Percentiles rank a stretch among this genome's conserved stretches.
These are phyloP conservation scores for Microplitis manilae DNA, from an alignment of 2,888 invertebrate species.

Conservation along the genomic window DNA sequence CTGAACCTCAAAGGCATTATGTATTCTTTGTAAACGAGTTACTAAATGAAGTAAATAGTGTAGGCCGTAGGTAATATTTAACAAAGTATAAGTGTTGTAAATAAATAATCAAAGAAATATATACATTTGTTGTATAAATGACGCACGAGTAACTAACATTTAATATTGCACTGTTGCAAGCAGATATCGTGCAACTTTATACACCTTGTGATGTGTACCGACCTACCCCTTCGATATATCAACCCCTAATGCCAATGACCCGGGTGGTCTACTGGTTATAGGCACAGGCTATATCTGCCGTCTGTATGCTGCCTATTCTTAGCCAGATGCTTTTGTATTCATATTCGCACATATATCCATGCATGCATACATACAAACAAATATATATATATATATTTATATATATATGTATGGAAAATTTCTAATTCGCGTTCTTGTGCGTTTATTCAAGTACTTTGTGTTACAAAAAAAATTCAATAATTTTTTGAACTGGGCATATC, in stretches of 20 bases:
- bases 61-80: background rate
- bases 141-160: background rate
- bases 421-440: no score
- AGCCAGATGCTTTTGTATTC: constrained; percentile 52
- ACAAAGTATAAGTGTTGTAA: background rate
- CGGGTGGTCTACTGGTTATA: constrained; percentile 62
- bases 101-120: background rate
- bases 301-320: constrained; percentile 69
- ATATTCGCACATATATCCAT: background rate
- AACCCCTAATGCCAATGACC: constrained; percentile 70
- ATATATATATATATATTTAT: no score
- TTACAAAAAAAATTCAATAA: no score
- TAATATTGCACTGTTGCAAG: background rate
- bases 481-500: no score
- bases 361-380: no score
- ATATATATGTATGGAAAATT: no score
- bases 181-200: constrained; percentile 27
- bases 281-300: constrained; percentile 67
- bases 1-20: background rate
- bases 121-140: constrained; percentile 25
- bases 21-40: background rate
- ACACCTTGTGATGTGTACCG: constrained; percentile 4
- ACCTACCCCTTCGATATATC: constrained; percentile 46
- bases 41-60: background rate
- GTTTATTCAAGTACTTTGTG: no score